Evolutionary conservation across 2,797 vertebrate species (phyloP).

Genomic region (Lagocephalus sceleratus): DNA sequence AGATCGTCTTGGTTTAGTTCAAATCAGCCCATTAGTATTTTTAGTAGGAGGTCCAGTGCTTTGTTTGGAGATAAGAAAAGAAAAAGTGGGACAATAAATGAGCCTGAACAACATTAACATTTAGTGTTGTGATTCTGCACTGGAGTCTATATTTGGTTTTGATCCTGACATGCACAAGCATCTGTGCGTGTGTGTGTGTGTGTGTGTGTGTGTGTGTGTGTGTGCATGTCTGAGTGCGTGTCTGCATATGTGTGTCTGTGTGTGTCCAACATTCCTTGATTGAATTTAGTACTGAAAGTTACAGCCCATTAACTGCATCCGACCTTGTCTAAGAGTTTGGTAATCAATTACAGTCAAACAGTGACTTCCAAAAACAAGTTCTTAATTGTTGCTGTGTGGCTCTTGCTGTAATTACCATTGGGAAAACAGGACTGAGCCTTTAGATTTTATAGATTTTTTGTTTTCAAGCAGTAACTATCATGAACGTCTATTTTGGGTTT

Average conservation of each 20-base stretch:
- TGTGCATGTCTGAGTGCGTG: too few species aligned
- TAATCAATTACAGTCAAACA: neutral
- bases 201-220: too few species aligned
- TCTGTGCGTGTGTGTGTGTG: too few species aligned
- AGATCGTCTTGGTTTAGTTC: constrained; percentile 21
- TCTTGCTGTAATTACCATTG: neutral
- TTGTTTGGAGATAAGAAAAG: constrained; percentile 4
- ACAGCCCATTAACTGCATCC: neutral
- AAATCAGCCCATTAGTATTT: constrained; percentile 28
- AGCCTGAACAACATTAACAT: neutral
- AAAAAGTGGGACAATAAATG: neutral
- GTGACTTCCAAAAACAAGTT: neutral
- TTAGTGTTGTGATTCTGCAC: too few species aligned
- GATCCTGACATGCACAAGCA: too few species aligned
- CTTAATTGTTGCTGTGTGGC: neutral
- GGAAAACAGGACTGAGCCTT: neutral
- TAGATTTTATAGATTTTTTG: neutral
- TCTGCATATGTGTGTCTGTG: neutral
- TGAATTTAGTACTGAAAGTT: neutral
- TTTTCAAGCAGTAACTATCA: neutral
- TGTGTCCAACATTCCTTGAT: neutral
- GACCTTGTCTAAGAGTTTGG: neutral
- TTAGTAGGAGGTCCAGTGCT: constrained; percentile 6
- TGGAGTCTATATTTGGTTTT: too few species aligned
- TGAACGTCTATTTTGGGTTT: constrained; percentile 1